A percentile compares a stretch with the other conserved stretches of the same genome.
Evolutionary conservation across 2,888 invertebrate species (phyloP).

Genomic region (Melitaea athalia): DNA sequence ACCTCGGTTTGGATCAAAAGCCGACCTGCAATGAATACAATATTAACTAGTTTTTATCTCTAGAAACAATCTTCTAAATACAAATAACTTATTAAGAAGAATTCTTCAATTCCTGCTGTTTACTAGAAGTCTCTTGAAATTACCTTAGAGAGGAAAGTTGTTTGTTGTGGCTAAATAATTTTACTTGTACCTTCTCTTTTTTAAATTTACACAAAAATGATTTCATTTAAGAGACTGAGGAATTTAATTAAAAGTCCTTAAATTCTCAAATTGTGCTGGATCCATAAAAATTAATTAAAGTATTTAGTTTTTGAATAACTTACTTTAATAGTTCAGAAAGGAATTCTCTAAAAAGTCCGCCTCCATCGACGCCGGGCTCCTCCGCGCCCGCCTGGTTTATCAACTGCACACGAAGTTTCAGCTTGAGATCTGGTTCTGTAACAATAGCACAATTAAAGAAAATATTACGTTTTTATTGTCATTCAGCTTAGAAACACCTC

Average conservation of each 20-base stretch:
- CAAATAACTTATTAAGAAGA: too few relatives aligned
- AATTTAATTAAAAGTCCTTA: too few relatives aligned
- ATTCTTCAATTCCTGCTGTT: too few relatives aligned
- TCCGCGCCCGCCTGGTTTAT: constrained; percentile 95
- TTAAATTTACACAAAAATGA: too few relatives aligned
- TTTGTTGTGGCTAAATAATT: too few relatives aligned
- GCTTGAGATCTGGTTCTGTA: constrained; percentile 91
- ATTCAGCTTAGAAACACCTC: neutral
- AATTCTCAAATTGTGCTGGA: neutral
- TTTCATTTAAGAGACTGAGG: neutral
- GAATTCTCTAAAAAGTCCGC: constrained; percentile 98
- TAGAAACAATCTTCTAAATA: too few relatives aligned
- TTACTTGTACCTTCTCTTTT: too few relatives aligned
- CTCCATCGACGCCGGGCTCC: constrained; percentile 98
- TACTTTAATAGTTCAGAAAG: constrained; percentile 93
- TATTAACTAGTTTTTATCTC: neutral
- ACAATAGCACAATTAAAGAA: constrained; percentile 23
- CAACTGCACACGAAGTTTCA: constrained; percentile 93
- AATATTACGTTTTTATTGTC: neutral
- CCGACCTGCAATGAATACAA: constrained; percentile 79
- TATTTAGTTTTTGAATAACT: constrained; percentile 40
- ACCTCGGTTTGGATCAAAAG: constrained; percentile 98
- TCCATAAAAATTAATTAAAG: neutral
- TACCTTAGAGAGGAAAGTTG: too few relatives aligned
- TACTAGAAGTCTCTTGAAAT: too few relatives aligned